Conservation (phyloP, 2,113 vertebrate species). For the Telmatochromis sp. region DNA sequence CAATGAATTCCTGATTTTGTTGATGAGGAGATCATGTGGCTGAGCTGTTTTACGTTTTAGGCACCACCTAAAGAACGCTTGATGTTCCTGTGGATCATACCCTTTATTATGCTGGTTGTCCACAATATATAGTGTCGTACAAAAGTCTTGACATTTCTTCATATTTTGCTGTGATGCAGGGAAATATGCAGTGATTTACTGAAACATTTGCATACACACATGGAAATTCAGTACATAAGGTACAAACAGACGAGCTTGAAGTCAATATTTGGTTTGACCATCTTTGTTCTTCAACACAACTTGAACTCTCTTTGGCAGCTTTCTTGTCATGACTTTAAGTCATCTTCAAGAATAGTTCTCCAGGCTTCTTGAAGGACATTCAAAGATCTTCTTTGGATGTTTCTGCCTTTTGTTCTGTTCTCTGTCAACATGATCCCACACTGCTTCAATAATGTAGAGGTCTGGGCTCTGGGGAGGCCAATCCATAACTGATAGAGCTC, state of each 20-base stretch:
- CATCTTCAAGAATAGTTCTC: background rate
- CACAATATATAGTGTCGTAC: background rate
- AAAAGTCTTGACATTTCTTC: background rate
- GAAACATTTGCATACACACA: background rate
- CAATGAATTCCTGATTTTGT: background rate
- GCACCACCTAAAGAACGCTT: background rate
- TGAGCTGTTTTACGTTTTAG: background rate
- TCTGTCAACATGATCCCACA: background rate
- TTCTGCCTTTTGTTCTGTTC: background rate
- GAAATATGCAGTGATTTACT: background rate
- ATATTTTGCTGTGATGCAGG: background rate
- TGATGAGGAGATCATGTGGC: background rate
- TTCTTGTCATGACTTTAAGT: background rate
- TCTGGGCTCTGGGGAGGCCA: background rate
- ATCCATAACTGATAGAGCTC: accelerated
- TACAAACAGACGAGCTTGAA: background rate
- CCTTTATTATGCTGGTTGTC: background rate
- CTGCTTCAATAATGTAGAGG: background rate
- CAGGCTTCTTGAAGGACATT: background rate
- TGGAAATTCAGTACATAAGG: background rate
- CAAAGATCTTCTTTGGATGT: background rate
- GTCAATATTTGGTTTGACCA: background rate
- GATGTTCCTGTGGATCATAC: background rate
- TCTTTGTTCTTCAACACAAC: background rate
- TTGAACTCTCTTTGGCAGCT: background rate